A percentile compares a stretch with the other conserved stretches of the same genome.
Evolutionary conservation across 2,797 vertebrate genomes (phyloP).

Genomic region (Lepilemur ruficaudatus): DNA sequence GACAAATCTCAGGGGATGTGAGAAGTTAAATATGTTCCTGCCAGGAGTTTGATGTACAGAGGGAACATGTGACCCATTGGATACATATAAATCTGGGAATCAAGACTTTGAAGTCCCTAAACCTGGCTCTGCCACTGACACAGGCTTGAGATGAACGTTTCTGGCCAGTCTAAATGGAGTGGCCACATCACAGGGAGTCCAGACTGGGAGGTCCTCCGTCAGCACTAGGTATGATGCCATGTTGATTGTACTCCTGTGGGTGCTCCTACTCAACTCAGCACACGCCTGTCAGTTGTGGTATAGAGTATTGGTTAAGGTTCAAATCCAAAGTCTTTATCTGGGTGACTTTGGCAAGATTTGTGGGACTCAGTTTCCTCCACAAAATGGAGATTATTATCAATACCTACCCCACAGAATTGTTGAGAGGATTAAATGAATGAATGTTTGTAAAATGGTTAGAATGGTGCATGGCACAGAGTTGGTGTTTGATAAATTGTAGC

Average conservation of each 20-base stretch:
- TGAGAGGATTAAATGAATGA: not conserved
- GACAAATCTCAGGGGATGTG: constrained; percentile 49
- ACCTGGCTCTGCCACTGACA: not conserved
- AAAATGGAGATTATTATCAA: not conserved
- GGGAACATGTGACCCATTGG: not conserved
- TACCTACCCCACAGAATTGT: not conserved
- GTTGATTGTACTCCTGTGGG: too few relatives aligned
- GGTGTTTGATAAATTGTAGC: not conserved
- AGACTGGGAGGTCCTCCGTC: not conserved
- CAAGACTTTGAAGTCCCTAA: not conserved
- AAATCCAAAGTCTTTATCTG: not conserved
- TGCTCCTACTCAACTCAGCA: too few relatives aligned
- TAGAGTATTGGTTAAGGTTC: not conserved
- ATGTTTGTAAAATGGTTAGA: not conserved
- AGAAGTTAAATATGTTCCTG: constrained; percentile 63
- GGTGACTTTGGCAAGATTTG: not conserved
- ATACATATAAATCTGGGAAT: not conserved
- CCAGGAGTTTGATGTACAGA: constrained; percentile 10
- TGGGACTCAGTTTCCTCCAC: not conserved
- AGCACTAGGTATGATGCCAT: accelerated
- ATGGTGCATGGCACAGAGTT: not conserved
- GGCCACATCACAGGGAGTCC: not conserved
- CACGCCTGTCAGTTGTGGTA: accelerated
- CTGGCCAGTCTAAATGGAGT: not conserved
- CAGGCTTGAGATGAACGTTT: not conserved